Evolutionary conservation across 2,797 vertebrate genomes (phyloP).

Genomic region (Typhlichthys subterraneus): DNA sequence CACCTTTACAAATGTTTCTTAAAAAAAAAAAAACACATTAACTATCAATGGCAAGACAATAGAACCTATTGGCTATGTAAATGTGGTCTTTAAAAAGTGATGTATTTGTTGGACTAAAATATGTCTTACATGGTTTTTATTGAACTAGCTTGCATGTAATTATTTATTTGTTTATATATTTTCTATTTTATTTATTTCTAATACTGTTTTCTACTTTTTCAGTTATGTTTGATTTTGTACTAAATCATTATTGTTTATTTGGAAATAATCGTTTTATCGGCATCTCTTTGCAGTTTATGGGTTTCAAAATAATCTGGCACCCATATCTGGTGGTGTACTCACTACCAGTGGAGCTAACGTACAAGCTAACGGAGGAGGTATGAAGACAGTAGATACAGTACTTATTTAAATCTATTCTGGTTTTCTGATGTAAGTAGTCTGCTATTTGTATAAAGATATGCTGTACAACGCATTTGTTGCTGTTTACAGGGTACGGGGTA

Average conservation of each 20-base stretch:
- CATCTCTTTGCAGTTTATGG: conserved; percentile 86
- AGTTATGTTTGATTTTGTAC: not conserved
- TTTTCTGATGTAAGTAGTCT: not conserved
- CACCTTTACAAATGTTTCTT: too few relatives aligned
- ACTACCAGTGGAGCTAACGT: conserved; percentile 71
- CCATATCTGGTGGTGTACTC: conserved; percentile 72
- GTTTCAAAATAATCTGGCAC: conserved; percentile 93
- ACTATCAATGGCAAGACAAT: too few relatives aligned
- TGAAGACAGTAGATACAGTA: not conserved
- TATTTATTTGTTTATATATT: too few relatives aligned
- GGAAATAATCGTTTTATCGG: not conserved
- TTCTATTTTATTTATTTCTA: too few relatives aligned
- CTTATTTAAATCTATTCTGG: not conserved
- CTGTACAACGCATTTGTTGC: not conserved
- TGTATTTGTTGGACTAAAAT: too few relatives aligned
- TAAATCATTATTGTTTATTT: not conserved
- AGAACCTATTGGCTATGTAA: too few relatives aligned
- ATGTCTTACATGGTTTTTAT: too few relatives aligned
- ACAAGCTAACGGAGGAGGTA: conserved; percentile 71
- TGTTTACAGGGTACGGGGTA: conserved; percentile 82
- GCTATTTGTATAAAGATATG: too few relatives aligned
- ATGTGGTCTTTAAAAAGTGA: too few relatives aligned
- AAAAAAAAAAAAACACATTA: too few relatives aligned
- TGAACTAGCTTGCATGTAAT: too few relatives aligned
- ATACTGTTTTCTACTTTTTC: too few relatives aligned